Evolutionary conservation across 2,888 invertebrate genomes (phyloP).

Genomic region (Dichetophora obliterata): DNA sequence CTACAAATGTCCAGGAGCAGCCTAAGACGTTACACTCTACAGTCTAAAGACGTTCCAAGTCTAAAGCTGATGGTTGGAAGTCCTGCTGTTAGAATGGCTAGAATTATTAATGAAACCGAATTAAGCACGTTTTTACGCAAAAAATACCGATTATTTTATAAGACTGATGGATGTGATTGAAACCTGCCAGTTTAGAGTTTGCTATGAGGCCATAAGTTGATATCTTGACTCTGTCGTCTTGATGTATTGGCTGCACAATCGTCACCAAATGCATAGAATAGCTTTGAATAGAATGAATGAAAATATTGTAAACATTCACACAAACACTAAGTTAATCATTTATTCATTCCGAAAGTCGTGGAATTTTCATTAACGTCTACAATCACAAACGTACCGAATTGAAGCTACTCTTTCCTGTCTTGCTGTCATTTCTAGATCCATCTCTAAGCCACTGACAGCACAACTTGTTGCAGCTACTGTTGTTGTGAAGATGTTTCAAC

Average conservation of each 20-base stretch:
- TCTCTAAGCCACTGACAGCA: background rate
- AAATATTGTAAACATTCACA: background rate
- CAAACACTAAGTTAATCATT: background rate
- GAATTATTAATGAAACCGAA: no score
- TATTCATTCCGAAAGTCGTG: conserved; percentile 27
- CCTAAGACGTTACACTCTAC: no score
- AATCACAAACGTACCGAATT: background rate
- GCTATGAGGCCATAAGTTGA: background rate
- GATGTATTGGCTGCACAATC: background rate
- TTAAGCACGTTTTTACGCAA: no score
- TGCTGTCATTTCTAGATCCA: conserved; percentile 26
- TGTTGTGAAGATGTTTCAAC: background rate
- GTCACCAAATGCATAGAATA: no score
- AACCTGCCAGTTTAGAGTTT: background rate
- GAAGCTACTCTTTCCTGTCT: background rate
- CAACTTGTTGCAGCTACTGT: background rate
- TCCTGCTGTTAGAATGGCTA: no score
- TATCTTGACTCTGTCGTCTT: background rate
- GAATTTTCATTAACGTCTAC: conserved; percentile 16
- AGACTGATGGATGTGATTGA: no score
- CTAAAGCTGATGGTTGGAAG: no score
- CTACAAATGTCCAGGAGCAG: no score
- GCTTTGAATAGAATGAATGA: background rate
- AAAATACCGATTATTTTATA: no score
- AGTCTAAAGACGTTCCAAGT: no score